Evolutionary conservation across 2,113 vertebrate genomes (phyloP), one percentile per base, ranked within the genome.

Genomic region (Hymenochirus boettgeri): DNA sequence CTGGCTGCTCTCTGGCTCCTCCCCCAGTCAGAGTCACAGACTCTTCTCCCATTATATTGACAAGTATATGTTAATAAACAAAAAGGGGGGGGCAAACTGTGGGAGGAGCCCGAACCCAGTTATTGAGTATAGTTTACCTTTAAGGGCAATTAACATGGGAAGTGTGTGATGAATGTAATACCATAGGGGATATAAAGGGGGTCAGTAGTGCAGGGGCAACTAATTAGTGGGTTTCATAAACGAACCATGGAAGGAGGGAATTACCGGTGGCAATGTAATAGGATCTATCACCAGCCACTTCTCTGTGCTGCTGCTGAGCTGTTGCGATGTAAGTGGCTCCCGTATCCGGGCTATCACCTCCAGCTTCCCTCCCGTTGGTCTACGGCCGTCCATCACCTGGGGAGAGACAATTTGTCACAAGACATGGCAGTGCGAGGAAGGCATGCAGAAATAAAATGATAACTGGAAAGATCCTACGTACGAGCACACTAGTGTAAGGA

Each of bases 211-310:
- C 18, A 1, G 1, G 1, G 33, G 18, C 31, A n/a, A n/a, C n/a
- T n/a, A n/a, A n/a, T n/a, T n/a, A n/a, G n/a, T n/a, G n/a, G n/a
- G n/a, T n/a, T n/a, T n/a, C n/a, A n/a, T n/a, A n/a, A n/a, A n/a
- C n/a, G n/a, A n/a, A n/a, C n/a, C n/a, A n/a, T n/a, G n/a, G n/a
- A n/a, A 35, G 2, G 33, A 1, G 10, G 3, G 1, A n/a, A 37
- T 74, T 74, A 73, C 64, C 66, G 29, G 77, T 60, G 74, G 80
- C 71, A 60, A 56, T 25, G 67, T 31, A 21, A 82, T 57, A 0
- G 90, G 85, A 26, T 92, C 86, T 0, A 96, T 76, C 42, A 92
- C 87, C 56, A 94, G 79, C 93, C 93, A 95, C 71, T 89, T 89
- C 80, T 96, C 93, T 0, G 91, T 94, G 3, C 80, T 77, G 0